These are phyloP conservation scores for Limnodromus scolopaceus DNA, from an alignment of 2,797 vertebrate species.

Conservation along the genomic window DNA sequence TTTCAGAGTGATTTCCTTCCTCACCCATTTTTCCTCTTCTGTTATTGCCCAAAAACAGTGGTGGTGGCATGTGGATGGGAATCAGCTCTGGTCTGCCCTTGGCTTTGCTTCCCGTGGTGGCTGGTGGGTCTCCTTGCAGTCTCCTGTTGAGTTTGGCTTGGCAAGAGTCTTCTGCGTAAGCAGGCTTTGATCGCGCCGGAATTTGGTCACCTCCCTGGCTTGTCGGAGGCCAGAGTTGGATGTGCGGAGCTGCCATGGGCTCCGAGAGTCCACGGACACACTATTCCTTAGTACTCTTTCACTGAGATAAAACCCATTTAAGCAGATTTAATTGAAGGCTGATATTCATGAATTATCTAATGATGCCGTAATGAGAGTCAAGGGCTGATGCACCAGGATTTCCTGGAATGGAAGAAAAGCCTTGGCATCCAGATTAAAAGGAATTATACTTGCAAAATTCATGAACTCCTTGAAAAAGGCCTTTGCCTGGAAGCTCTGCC, in stretches of 20 bases:
- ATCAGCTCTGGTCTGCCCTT: not conserved
- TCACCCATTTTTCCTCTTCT: not conserved
- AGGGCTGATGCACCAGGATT: not conserved
- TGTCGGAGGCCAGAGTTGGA: not conserved
- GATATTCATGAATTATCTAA: constrained; percentile 14
- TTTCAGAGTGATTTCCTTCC: not conserved
- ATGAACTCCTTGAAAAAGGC: not conserved
- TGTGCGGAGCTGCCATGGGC: not conserved
- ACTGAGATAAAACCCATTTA: not conserved
- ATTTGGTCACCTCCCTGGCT: not conserved
- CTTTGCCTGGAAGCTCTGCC: not conserved
- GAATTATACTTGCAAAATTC: constrained; percentile 36
- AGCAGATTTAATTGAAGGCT: not conserved
- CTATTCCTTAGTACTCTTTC: not conserved
- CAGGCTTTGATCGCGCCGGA: not conserved
- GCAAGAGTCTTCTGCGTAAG: not conserved
- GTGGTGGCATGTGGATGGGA: not conserved
- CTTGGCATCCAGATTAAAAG: constrained; percentile 11
- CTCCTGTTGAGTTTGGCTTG: not conserved
- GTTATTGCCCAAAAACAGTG: not conserved
- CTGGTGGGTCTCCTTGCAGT: not conserved
- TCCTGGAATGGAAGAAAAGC: not conserved
- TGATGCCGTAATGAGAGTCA: not conserved
- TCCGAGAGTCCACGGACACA: not conserved
- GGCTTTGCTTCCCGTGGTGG: not conserved